Base-by-base conservation (phyloP, 2,797 vertebrate species). In the Leptatherina wallacei region DNA sequence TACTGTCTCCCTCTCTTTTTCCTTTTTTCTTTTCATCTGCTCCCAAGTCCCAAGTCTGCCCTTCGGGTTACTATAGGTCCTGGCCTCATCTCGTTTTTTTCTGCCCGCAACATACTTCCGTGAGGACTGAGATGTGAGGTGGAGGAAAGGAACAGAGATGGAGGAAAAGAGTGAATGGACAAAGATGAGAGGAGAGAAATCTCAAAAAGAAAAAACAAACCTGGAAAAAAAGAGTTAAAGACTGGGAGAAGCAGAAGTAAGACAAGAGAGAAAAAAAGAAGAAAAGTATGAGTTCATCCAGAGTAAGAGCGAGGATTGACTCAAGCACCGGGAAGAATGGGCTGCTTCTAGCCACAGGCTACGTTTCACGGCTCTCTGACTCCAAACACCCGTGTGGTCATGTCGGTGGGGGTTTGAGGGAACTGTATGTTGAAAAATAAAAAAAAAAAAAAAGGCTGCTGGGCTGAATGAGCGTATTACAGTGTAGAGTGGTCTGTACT, bases 21-120 rank as follows among this genome's bases (percentile, higher is more conserved):
- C 51, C 70, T 77, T 73, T 54, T 73, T 51, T 61, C 59, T 80
- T 65, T 49, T 73, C 64, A 60, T 68, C 60, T 65, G 20, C 78
- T 76, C 61, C 20, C 82, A 65, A 18, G 75, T 72, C 59, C 77
- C 74, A 71, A 75, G 78, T 86, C 81, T 73, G 72, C 71, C 85
- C 75, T 78, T 78, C 3, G 84, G 90, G 85, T 92, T 89, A 91
- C 75, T 72, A 51, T 22, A 73, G 65, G 64, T 83, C 64, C 75
- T 82, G 59, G 76, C 75, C 75, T 71, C 71, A 75, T 89, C 66
- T 69, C 58, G 69, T 83, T 78, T 68, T 69, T 80, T 49, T 54
- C 71, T 78, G 64, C 65, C 69, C 59, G 29, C 69, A 74, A 47
- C 71, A 27, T 81, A 79, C 71, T 70, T 71, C 33, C 65, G 61